Evolutionary conservation across 2,888 invertebrate genomes (phyloP).

Genomic region (Athalia circularis): DNA sequence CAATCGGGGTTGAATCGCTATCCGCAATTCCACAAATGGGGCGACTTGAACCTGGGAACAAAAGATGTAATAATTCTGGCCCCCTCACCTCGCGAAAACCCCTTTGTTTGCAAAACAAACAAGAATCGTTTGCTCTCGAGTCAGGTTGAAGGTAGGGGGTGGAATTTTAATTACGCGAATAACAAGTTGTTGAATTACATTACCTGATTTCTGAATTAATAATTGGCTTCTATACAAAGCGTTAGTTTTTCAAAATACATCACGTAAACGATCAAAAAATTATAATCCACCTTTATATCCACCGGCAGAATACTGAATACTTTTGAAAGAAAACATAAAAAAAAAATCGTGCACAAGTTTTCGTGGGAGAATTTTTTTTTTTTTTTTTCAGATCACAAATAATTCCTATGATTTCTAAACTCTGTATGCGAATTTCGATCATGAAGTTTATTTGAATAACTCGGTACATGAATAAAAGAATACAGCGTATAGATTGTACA

Average conservation of each 20-base stretch:
- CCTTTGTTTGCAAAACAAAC: conserved; percentile 73
- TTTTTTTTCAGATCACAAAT: too few relatives aligned
- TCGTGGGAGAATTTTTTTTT: too few relatives aligned
- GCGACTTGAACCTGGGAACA: conserved; percentile 70
- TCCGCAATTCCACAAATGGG: conserved; percentile 72
- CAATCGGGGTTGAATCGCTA: conserved; percentile 71
- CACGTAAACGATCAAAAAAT: neutral
- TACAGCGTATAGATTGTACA: neutral
- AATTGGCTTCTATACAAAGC: conserved; percentile 32
- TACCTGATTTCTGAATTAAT: conserved; percentile 48
- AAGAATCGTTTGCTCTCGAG: conserved; percentile 69
- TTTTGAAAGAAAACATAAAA: too few relatives aligned
- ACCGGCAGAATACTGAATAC: too few relatives aligned
- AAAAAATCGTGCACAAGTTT: too few relatives aligned
- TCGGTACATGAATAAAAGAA: neutral
- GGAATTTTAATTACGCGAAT: conserved; percentile 72
- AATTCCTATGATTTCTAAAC: too few relatives aligned
- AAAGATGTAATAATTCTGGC: conserved; percentile 73
- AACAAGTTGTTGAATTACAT: conserved; percentile 60
- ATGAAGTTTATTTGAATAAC: too few relatives aligned
- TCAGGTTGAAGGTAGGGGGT: conserved; percentile 55
- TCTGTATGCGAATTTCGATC: too few relatives aligned
- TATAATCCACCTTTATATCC: too few relatives aligned
- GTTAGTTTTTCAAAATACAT: conserved; percentile 20
- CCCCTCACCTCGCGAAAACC: conserved; percentile 56